phyloP scores from a whole-genome alignment of 1,140 invertebrate genomes.

The Drosophila virilis region DNA sequence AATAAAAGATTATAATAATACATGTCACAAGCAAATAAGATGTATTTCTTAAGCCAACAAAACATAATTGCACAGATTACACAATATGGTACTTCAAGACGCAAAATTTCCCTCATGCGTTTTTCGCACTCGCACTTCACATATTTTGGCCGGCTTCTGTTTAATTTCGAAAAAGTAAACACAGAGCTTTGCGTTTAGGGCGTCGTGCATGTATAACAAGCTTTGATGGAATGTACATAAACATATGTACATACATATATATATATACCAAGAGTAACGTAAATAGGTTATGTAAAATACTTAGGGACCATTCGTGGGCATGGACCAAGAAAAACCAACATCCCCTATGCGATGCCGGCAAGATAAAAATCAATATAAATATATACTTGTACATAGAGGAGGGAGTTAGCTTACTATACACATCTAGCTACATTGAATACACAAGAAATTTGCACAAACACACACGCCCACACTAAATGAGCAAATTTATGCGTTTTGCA shows the following conservation, averaged over 20 bases:
- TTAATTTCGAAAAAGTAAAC: constrained; percentile 62
- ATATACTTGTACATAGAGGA: constrained; percentile 22
- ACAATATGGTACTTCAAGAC: background rate
- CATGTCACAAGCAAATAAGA: background rate
- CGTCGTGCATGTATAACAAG: constrained; percentile 62
- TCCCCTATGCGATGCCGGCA: constrained; percentile 62
- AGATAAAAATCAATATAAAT: constrained; percentile 78
- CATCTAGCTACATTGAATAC: constrained; percentile 40
- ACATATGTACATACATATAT: background rate
- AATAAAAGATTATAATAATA: background rate
- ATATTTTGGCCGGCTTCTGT: background rate
- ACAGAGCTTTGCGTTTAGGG: constrained; percentile 58
- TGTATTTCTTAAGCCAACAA: background rate
- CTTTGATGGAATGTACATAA: constrained; percentile 43
- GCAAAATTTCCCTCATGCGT: constrained; percentile 27
- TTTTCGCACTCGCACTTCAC: constrained; percentile 24
- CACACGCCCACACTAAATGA: constrained; percentile 62
- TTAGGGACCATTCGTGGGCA: constrained; percentile 38
- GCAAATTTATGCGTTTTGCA: constrained; percentile 80
- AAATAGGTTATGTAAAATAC: constrained; percentile 41
- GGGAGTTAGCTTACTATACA: background rate
- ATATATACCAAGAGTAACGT: constrained; percentile 12
- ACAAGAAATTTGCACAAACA: constrained; percentile 57
- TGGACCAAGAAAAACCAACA: constrained; percentile 53
- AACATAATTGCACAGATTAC: background rate